Conservation (phyloP, 2,888 invertebrate genomes). For the Aporophyla nigra region DNA sequence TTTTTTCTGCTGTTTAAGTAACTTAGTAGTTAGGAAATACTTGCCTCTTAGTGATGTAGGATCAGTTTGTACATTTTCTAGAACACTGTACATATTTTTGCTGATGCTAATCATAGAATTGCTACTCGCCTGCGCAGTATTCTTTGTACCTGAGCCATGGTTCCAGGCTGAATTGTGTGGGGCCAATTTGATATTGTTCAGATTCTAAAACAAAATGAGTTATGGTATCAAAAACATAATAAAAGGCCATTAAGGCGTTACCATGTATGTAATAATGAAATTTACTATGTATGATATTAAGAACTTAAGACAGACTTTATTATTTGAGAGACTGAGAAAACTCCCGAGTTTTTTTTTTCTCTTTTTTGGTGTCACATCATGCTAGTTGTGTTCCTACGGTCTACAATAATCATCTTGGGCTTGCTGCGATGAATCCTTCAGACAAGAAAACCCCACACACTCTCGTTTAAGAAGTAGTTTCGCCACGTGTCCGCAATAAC, state of each 20-base stretch:
- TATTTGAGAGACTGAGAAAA: background rate
- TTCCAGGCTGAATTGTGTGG: constrained; percentile 84
- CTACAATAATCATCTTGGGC: background rate
- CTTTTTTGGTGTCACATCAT: background rate
- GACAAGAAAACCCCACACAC: no score
- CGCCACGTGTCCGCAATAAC: background rate
- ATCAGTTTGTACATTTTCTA: constrained; percentile 82
- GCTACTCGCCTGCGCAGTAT: constrained; percentile 77
- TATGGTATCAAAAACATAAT: background rate
- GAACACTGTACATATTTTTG: constrained; percentile 83
- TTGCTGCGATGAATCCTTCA: background rate
- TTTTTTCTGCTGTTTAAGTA: background rate
- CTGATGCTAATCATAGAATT: constrained; percentile 82
- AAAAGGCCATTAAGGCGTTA: background rate
- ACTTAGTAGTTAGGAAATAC: constrained; percentile 7
- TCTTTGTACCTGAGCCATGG: constrained; percentile 86
- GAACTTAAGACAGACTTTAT: background rate
- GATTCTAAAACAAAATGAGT: constrained; percentile 75
- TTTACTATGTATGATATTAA: background rate
- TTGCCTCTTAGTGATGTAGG: constrained; percentile 82
- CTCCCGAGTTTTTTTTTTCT: no score
- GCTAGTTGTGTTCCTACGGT: background rate
- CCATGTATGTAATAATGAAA: background rate
- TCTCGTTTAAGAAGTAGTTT: background rate
- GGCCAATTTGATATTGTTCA: constrained; percentile 84